Percentiles rank a stretch among this genome's conserved stretches.
Conservation (phyloP, 2,797 vertebrate genomes). For the Coendou prehensilis region DNA sequence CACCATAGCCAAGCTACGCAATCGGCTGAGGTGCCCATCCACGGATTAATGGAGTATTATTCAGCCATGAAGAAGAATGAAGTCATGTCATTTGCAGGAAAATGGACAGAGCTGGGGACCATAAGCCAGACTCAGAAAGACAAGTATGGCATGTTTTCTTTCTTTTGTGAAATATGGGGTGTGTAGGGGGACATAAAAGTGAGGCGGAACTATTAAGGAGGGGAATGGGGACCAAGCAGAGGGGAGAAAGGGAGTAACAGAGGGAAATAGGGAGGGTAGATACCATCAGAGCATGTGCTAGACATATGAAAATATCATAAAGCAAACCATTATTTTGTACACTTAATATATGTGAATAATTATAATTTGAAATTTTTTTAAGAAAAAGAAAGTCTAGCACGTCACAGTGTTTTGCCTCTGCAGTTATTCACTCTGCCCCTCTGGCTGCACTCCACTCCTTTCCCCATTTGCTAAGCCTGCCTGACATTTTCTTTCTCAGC, state of each 20-base stretch:
- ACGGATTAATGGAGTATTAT: neutral
- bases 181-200: neutral
- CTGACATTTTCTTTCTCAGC: neutral
- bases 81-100: neutral
- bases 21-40: neutral
- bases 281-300: neutral
- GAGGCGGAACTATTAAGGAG: neutral
- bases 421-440: neutral
- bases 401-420: neutral
- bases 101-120: neutral
- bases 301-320: neutral
- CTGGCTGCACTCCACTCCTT: fast-evolving
- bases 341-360: neutral
- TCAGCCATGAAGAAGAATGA: neutral
- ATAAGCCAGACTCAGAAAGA: neutral
- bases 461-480: neutral
- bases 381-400: neutral
- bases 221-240: neutral
- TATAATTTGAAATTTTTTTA: neutral
- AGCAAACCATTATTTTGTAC: neutral
- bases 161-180: neutral
- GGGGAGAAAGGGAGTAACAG: neutral
- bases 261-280: neutral
- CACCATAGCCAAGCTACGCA: fast-evolving
- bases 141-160: neutral